These are phyloP conservation scores for Aurelia aurita complex sp. Pacific DNA, from an alignment of 30 jellyfish, hydroid and myxozoan species.

Conservation along the genomic window DNA sequence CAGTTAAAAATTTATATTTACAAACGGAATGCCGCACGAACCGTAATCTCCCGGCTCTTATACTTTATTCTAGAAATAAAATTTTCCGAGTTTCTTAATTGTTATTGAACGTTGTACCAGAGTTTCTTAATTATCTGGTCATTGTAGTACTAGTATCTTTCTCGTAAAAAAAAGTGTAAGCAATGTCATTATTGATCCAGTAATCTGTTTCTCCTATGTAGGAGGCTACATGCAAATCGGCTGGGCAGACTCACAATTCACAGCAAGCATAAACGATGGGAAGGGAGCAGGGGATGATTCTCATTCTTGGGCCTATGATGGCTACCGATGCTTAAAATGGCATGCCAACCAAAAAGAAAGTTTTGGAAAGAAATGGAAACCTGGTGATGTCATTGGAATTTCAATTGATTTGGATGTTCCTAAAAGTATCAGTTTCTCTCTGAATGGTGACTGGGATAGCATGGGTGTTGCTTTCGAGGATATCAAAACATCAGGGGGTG, in stretches of 20 bases:
- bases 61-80: no score
- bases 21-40: no score
- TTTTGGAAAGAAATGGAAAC: conserved; percentile 64
- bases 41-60: no score
- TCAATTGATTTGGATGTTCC: conserved; percentile 49
- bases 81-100: no score
- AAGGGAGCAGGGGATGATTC: conserved; percentile 72
- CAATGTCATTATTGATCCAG: no score
- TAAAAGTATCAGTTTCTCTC: conserved; percentile 36
- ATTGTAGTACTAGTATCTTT: no score
- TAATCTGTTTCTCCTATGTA: not conserved
- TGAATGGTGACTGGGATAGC: conserved; percentile 64
- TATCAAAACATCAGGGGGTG: conserved; percentile 17
- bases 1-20: no score
- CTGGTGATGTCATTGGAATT: conserved; percentile 68
- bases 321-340: conserved; percentile 71
- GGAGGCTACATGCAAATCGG: conserved; percentile 84
- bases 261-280: conserved; percentile 45
- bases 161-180: no score
- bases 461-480: conserved; percentile 59
- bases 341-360: conserved; percentile 50
- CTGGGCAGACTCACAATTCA: conserved; percentile 66
- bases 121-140: no score
- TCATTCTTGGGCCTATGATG: conserved; percentile 79
- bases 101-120: no score